Conservation (phyloP, 2,888 invertebrate genomes). For the Eupithecia tripunctaria region DNA sequence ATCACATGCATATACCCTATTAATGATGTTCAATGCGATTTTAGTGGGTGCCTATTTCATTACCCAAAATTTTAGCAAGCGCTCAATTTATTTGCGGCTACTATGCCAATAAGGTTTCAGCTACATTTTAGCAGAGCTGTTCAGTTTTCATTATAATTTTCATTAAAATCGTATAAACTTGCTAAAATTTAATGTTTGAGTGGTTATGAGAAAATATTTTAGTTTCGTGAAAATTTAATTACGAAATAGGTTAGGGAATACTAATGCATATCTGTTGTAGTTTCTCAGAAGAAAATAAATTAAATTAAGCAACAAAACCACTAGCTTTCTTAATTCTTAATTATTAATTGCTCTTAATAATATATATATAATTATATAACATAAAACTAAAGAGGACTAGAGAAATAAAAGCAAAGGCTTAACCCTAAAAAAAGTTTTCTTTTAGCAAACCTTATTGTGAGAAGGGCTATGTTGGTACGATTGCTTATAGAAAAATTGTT, state of each 20-base stretch:
- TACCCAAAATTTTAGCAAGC: neutral
- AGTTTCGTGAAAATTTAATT: conserved; percentile 2
- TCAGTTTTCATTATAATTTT: neutral
- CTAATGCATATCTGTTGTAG: neutral
- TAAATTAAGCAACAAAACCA: neutral
- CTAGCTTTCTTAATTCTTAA: too few relatives aligned
- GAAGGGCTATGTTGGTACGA: too few relatives aligned
- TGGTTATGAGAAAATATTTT: conserved; percentile 6
- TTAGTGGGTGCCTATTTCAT: neutral
- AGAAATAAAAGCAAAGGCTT: too few relatives aligned
- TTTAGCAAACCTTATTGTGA: too few relatives aligned
- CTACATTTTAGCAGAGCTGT: conserved; percentile 6
- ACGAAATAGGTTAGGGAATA: neutral
- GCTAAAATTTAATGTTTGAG: neutral
- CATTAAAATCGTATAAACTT: neutral
- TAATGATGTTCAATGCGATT: neutral
- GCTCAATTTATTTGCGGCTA: neutral
- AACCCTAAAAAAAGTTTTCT: too few relatives aligned
- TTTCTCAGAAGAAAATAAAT: neutral
- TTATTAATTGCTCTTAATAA: too few relatives aligned
- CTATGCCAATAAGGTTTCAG: neutral
- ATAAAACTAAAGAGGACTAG: too few relatives aligned
- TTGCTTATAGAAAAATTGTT: too few relatives aligned
- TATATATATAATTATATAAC: too few relatives aligned
- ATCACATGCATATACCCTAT: too few relatives aligned